Evolutionary conservation across 64 coral and sea anemone genomes (phyloP).

Genomic region (Montipora foliosa): DNA sequence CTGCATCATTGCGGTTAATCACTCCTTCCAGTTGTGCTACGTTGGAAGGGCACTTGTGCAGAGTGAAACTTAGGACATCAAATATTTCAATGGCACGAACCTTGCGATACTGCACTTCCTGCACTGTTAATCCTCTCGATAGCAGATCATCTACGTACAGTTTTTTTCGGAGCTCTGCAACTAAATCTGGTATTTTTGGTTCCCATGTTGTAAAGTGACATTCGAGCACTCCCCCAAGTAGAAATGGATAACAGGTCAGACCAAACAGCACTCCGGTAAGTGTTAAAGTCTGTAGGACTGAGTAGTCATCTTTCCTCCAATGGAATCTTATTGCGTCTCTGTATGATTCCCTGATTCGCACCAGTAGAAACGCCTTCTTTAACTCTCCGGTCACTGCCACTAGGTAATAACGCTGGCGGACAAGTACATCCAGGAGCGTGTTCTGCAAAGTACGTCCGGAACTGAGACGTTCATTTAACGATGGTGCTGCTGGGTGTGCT

Average conservation of each 20-base stretch:
- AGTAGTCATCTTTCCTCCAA: constrained; percentile 9
- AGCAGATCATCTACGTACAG: not conserved
- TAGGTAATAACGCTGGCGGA: not conserved
- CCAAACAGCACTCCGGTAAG: not conserved
- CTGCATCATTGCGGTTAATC: not conserved
- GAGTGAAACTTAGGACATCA: constrained; percentile 5
- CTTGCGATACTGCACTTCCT: not conserved
- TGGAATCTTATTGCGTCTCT: constrained; percentile 15
- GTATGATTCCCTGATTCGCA: not conserved
- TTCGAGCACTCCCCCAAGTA: not conserved
- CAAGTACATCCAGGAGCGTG: not conserved
- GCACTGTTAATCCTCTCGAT: not conserved
- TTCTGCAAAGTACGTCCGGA: not conserved
- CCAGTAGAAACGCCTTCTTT: constrained; percentile 15
- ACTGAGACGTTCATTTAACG: constrained; percentile 10
- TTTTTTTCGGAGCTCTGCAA: not conserved
- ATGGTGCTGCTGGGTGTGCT: not conserved
- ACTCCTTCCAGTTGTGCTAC: not conserved
- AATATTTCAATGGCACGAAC: not conserved
- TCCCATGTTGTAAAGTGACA: not conserved
- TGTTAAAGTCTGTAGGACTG: not conserved
- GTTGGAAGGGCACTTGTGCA: constrained; percentile 49
- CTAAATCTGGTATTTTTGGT: not conserved
- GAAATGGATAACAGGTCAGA: constrained; percentile 8
- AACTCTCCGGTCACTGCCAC: not conserved